Evolutionary conservation across 2,797 vertebrate species (phyloP).

Genomic region (Aplochiton taeniatus): DNA sequence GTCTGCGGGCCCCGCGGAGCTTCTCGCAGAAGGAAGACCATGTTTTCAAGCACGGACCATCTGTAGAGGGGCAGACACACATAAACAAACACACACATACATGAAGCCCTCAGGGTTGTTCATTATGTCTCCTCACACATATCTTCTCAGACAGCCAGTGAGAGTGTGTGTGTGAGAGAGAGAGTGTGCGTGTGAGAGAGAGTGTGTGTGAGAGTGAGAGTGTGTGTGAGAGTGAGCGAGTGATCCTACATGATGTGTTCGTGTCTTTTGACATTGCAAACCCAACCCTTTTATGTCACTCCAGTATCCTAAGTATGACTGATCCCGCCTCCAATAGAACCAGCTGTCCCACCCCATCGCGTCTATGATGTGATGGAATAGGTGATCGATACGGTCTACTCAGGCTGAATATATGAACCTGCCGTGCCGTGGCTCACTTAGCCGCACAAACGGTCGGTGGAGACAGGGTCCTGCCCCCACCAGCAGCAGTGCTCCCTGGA

Average conservation of each 20-base stretch:
- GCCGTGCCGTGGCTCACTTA: constrained; percentile 7
- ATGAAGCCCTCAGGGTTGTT: constrained; percentile 9
- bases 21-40: constrained; percentile 26
- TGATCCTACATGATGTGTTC: background rate
- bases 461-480: constrained; percentile 57
- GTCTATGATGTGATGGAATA: background rate
- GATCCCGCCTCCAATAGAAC: too few relatives aligned
- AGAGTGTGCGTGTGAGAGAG: background rate
- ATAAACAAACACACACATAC: constrained; percentile 1
- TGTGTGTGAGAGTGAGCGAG: constrained; percentile 5
- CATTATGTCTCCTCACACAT: constrained; percentile 4
- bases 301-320: too few relatives aligned
- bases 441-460: constrained; percentile 9
- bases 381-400: too few relatives aligned
- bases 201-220: constrained; percentile 7
- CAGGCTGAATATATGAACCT: background rate
- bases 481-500: constrained; percentile 33
- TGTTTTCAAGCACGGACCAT: constrained; percentile 44
- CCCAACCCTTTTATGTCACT: too few relatives aligned
- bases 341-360: too few relatives aligned
- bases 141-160: background rate
- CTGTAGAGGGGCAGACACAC: constrained; percentile 32
- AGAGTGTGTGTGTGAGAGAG: constrained; percentile 1
- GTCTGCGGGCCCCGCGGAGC: constrained; percentile 48
- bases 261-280: too few relatives aligned